Base-by-base conservation (phyloP, 1,140 invertebrate species). In the Acyrthosiphon pisum region DNA sequence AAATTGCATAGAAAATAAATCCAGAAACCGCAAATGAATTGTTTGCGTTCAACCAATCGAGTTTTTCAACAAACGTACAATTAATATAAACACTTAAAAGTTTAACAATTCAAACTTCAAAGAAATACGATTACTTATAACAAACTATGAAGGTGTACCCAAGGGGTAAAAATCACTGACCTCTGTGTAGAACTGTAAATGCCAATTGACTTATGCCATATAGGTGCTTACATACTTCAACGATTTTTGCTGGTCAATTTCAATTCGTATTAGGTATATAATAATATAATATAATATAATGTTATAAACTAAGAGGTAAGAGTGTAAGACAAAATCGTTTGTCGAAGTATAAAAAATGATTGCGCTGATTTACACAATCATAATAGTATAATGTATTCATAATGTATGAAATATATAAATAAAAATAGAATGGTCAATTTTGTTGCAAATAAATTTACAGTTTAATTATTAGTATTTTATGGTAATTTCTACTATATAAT, bases 81-180 rank as follows among this genome's bases (percentile, higher is more conserved):
- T 76, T 76, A 76, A 18, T 76, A 76, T 76, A 76, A 76, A n/a
- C 60, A 18, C 60, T 76, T 76, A n/a, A 76, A 76, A n/a, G 60
- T 76, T n/a, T 18, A n/a, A n/a, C 60, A 76, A 76, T 76, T 76
- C 60, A n/a, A 76, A 76, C 60, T 76, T 76, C 60, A n/a, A 76
- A 76, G n/a, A 76, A n/a, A 76, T 14, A 76, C 60, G 14, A 20
- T 76, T n/a, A n/a, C 22, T 76, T 76, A 76, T 76, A n/a, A 76
- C n/a, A n/a, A n/a, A 76, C 30, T 76, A 68, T 14, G n/a, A 76
- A n/a, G 60, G n/a, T 76, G 60, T n/a, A 76, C 60, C n/a, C 30
- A 18, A n/a, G n/a, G 14, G 60, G 30, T 76, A 76, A 76, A 76
- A 76, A 76, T n/a, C 60, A 76, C 60, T 76, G 60, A 76, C 60